phyloP scores from a whole-genome alignment of 2,797 vertebrate species.

The Melopsittacus undulatus region DNA sequence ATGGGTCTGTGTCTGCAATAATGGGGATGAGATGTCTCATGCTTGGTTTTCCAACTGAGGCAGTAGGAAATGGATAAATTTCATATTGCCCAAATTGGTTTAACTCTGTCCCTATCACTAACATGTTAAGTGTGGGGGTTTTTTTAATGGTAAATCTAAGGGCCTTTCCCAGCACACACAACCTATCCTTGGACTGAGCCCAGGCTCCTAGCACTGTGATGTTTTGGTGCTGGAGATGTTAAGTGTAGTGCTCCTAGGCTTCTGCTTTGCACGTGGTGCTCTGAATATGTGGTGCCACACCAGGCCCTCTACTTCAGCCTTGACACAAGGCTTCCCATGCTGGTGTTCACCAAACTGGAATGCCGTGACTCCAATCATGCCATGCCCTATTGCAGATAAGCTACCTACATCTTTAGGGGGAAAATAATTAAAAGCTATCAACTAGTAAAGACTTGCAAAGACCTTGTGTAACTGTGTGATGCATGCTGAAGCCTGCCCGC shows the following conservation, averaged over 20 bases:
- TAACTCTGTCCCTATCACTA: not conserved
- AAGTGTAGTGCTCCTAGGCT: not conserved
- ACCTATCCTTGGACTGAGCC: not conserved
- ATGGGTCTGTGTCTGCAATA: not conserved
- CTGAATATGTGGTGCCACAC: not conserved
- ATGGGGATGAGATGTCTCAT: not conserved
- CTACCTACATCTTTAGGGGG: not conserved
- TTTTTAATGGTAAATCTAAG: not conserved
- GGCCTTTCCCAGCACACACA: not conserved
- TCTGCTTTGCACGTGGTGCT: not conserved
- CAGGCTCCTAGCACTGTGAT: not conserved
- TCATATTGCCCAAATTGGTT: not conserved
- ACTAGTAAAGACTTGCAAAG: not conserved
- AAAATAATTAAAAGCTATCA: not conserved
- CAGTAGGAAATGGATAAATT: not conserved
- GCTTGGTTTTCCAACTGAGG: not conserved
- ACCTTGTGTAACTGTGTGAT: not conserved
- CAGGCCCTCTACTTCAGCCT: not conserved
- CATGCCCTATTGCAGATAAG: not conserved
- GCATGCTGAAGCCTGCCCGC: slow-evolving; percentile 31
- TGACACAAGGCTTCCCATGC: not conserved
- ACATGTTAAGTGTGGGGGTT: accelerated
- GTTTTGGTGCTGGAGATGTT: not conserved
- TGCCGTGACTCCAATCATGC: not conserved
- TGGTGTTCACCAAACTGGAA: not conserved